Conservation (phyloP, 2,797 vertebrate genomes). For the Discoglossus pictus region DNA sequence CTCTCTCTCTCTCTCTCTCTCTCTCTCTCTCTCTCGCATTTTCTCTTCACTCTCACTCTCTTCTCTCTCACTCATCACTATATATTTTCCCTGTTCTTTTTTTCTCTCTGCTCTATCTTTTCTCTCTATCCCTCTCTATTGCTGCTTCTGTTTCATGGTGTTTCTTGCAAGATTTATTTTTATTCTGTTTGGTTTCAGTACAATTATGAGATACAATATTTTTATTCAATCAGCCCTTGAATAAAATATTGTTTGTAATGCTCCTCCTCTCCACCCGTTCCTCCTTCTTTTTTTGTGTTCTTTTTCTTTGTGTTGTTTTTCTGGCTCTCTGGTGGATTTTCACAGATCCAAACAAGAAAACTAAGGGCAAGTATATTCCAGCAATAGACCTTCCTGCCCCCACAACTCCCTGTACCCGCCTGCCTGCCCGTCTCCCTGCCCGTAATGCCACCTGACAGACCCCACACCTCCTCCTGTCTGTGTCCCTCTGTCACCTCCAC, state of each 20-base stretch:
- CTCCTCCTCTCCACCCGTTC: slow-evolving; percentile 87
- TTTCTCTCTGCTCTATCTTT: slow-evolving; percentile 13
- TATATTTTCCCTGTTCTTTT: slow-evolving; percentile 38
- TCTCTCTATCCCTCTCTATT: slow-evolving; percentile 28
- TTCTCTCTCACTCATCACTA: slow-evolving; percentile 60
- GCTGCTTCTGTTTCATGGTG: slow-evolving; percentile 51
- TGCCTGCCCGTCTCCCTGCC: slow-evolving; percentile 58
- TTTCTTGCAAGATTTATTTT: slow-evolving; percentile 51
- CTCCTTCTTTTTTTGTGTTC: slow-evolving; percentile 96
- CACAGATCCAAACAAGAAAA: slow-evolving; percentile 90
- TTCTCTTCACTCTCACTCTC: slow-evolving; percentile 49
- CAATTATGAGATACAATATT: slow-evolving; percentile 98
- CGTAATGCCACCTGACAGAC: slow-evolving; percentile 60
- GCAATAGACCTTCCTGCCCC: slow-evolving; percentile 93
- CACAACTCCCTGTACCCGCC: slow-evolving; percentile 57
- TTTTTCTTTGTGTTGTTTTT: slow-evolving; percentile 98
- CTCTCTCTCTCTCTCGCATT: slow-evolving; percentile 36
- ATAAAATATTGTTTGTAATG: slow-evolving; percentile 99
- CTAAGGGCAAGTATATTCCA: slow-evolving; percentile 99
- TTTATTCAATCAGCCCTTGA: slow-evolving; percentile 99
- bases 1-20: not conserved
- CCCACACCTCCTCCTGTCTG: slow-evolving; percentile 55
- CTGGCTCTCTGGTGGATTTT: slow-evolving; percentile 99
- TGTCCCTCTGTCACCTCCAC: slow-evolving; percentile 34
- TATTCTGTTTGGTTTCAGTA: slow-evolving; percentile 72